These are phyloP conservation scores for Erebia aethiops DNA, from an alignment of 2,888 invertebrate species.

Conservation along the genomic window DNA sequence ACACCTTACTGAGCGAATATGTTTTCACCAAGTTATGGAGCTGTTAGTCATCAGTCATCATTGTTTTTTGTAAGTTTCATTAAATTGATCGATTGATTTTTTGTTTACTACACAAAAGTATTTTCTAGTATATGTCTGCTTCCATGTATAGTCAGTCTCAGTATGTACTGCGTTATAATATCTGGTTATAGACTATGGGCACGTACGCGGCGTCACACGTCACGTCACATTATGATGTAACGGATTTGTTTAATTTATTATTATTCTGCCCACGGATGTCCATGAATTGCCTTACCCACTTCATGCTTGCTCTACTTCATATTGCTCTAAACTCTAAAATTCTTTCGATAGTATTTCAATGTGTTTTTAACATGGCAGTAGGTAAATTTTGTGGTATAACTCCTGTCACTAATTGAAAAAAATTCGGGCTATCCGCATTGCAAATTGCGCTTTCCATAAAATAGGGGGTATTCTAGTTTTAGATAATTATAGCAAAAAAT, in stretches of 20 bases:
- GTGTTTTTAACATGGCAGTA: neutral
- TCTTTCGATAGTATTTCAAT: neutral
- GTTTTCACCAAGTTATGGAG: no score
- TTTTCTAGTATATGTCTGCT: neutral
- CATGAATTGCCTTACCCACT: neutral
- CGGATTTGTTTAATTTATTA: constrained; percentile 23
- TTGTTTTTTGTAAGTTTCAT: no score
- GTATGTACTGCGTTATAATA: constrained; percentile 19
- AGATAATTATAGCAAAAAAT: no score
- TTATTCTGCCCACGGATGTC: constrained; percentile 27
- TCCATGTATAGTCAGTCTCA: neutral
- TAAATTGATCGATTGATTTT: no score
- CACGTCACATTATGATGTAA: constrained; percentile 25
- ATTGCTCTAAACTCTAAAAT: constrained; percentile 13
- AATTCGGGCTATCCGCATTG: no score
- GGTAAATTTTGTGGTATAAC: no score
- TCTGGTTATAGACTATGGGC: neutral
- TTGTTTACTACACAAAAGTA: no score
- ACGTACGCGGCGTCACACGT: constrained; percentile 11
- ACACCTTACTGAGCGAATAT: no score
- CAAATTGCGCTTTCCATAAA: no score
- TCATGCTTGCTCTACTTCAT: neutral
- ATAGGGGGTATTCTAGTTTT: no score
- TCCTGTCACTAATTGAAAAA: no score
- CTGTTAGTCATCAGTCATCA: no score